A percentile compares a stretch with the other conserved stretches of the same genome.
phyloP scores from a whole-genome alignment of 2,888 invertebrate genomes.

The Sphecodes monilicornis region DNA sequence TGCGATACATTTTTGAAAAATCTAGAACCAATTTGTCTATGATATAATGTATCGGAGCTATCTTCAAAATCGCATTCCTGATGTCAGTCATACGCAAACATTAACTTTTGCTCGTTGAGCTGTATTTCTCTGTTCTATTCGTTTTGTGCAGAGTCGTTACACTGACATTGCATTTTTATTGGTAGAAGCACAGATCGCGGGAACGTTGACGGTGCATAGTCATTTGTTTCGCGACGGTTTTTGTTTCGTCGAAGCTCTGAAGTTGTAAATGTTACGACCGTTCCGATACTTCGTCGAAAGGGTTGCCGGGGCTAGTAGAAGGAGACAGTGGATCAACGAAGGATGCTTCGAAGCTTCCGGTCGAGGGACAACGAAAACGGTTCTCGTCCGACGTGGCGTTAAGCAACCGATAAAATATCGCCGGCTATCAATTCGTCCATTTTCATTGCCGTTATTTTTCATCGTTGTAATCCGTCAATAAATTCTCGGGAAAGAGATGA shows the following conservation, averaged over 20 bases:
- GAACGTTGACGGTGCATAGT: not conserved
- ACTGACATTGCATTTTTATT: not conserved
- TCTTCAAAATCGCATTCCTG: not conserved
- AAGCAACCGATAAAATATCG: constrained; percentile 47
- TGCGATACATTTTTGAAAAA: not conserved
- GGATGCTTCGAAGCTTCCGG: not conserved
- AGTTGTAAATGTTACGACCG: constrained; percentile 23
- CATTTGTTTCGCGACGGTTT: not conserved
- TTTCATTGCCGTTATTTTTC: constrained; percentile 55
- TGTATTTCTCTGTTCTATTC: not conserved
- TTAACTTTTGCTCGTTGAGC: not conserved
- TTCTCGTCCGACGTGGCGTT: constrained; percentile 19
- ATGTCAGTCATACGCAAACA: not conserved
- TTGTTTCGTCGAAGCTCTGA: not conserved
- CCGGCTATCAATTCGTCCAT: constrained; percentile 39
- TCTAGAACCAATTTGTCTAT: not conserved
- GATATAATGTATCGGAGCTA: not conserved
- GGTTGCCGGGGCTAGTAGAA: not conserved
- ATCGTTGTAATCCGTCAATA: constrained; percentile 58
- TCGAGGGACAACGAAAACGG: constrained; percentile 34
- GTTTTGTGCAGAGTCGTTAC: not conserved
- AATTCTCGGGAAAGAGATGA: constrained; percentile 44
- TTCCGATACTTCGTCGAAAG: not conserved
- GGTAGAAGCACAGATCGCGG: not conserved
- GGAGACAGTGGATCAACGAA: not conserved